Evolutionary conservation across 2,113 vertebrate genomes (phyloP).

Genomic region (Apodemus speciosus): DNA sequence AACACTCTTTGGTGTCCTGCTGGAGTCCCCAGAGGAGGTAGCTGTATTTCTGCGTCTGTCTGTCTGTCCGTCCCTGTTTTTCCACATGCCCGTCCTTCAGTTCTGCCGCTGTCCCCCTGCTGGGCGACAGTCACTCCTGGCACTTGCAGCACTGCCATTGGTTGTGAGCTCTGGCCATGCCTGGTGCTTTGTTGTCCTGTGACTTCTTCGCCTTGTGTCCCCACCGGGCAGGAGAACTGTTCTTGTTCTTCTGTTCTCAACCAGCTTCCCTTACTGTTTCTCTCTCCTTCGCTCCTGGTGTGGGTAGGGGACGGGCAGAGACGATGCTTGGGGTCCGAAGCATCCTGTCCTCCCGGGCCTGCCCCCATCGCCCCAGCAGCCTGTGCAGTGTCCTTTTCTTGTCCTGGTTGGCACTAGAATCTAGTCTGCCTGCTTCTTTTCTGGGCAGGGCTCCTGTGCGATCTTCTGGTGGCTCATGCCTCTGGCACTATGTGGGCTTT

Average conservation of each 20-base stretch:
- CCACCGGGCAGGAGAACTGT: not conserved
- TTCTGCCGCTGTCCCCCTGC: not conserved
- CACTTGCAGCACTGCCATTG: not conserved
- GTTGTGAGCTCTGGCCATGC: not conserved
- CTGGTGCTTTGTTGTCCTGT: not conserved
- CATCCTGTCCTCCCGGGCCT: not conserved
- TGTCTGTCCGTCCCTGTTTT: not conserved
- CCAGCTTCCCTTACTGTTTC: not conserved
- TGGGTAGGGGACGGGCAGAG: not conserved
- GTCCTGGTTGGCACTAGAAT: not conserved
- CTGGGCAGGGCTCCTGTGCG: not conserved
- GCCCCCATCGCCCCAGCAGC: not conserved
- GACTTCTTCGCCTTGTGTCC: not conserved
- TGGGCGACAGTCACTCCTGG: not conserved
- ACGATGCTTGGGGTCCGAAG: not conserved
- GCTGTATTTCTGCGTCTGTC: not conserved
- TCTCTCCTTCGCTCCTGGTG: not conserved
- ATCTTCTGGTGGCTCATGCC: not conserved
- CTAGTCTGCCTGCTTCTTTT: not conserved
- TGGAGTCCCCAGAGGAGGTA: not conserved
- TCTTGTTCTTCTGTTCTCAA: not conserved
- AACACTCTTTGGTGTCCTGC: not conserved
- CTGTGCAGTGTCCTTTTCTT: not conserved
- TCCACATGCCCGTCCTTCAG: too few relatives aligned
- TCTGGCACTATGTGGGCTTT: not conserved